A percentile compares a stretch with the other conserved stretches of the same genome.
phyloP scores from a whole-genome alignment of 2,797 vertebrate genomes.

The Artibeus lituratus region DNA sequence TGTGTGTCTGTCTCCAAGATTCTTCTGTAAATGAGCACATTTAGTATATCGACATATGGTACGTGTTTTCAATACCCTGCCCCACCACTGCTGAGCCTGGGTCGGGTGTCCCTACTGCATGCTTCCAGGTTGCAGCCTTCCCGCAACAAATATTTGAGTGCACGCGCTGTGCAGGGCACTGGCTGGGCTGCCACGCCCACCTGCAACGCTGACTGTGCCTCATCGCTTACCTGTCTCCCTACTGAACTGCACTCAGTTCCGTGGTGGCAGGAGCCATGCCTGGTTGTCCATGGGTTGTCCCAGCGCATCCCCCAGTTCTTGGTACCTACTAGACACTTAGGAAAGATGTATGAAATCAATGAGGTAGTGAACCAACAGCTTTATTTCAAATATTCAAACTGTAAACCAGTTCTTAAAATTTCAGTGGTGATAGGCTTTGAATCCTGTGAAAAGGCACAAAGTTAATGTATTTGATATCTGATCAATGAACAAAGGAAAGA shows the following conservation, averaged over 20 bases:
- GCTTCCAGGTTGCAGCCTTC: not conserved
- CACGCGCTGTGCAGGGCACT: not conserved
- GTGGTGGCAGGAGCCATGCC: not conserved
- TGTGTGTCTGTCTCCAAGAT: not conserved
- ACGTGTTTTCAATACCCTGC: not conserved
- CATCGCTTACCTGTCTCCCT: not conserved
- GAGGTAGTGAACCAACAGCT: not conserved
- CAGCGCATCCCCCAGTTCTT: not conserved
- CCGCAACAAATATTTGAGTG: not conserved
- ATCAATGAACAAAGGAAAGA: not conserved
- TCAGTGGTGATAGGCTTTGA: not conserved
- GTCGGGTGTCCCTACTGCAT: not conserved
- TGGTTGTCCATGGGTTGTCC: not conserved
- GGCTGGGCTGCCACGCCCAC: too few species aligned
- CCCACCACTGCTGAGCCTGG: not conserved
- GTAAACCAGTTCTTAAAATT: not conserved
- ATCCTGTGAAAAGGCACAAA: not conserved
- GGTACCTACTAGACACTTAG: not conserved
- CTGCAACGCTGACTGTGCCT: not conserved
- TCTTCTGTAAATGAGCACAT: not conserved
- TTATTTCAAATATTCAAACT: not conserved
- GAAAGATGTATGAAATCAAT: not conserved
- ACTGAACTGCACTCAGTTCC: not conserved
- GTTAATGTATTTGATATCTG: slow-evolving; percentile 5
- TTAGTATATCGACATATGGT: not conserved